Evolutionary conservation across 2,797 vertebrate species (phyloP).

Genomic region (Falco concolor): DNA sequence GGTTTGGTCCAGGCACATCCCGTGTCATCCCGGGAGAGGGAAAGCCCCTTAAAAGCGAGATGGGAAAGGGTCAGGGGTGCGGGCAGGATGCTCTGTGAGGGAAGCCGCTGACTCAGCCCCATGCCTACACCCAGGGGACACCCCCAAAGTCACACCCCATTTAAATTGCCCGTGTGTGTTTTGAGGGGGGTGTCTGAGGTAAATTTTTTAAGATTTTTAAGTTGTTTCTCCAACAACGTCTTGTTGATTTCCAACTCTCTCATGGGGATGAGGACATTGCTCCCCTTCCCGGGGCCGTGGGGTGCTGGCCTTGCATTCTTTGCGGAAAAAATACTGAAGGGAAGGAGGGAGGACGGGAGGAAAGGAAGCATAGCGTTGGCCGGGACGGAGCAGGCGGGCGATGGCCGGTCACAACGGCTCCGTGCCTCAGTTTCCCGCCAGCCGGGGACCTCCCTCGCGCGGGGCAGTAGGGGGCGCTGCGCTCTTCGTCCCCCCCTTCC

Average conservation of each 20-base stretch:
- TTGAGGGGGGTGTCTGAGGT: background rate
- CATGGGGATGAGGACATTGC: fast-evolving
- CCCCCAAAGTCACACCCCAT: fast-evolving
- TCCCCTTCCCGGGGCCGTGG: fast-evolving
- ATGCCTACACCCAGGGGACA: background rate
- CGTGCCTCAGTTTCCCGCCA: background rate
- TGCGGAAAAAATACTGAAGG: background rate
- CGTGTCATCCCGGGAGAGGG: fast-evolving
- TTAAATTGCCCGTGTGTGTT: fast-evolving
- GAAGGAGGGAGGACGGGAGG: background rate
- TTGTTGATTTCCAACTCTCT: background rate
- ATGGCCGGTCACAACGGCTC: background rate
- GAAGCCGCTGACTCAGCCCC: background rate
- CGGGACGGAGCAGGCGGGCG: no score
- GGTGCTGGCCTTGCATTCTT: fast-evolving
- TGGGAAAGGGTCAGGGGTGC: fast-evolving
- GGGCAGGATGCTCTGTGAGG: background rate
- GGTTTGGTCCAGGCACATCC: background rate
- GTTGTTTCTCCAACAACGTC: background rate
- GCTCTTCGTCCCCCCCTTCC: no score
- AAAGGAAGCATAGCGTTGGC: background rate
- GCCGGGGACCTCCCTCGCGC: background rate
- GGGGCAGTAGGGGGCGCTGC: background rate
- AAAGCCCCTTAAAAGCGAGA: background rate
- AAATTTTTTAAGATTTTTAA: background rate